Base-by-base conservation (phyloP, 2,888 invertebrate genomes). In the Polia nebulosa region DNA sequence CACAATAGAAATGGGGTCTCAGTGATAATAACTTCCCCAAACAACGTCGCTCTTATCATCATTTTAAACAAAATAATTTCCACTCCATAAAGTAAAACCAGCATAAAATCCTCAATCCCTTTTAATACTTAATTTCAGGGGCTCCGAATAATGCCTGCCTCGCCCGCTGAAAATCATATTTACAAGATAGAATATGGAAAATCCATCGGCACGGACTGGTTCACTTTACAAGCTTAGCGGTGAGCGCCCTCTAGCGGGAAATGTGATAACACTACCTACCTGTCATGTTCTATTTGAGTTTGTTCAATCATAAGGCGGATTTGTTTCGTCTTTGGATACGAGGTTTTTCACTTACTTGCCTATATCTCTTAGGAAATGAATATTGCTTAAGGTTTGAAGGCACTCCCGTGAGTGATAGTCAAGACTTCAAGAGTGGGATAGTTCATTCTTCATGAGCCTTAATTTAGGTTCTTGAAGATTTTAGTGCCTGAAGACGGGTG, bases 151-250 rank as follows among this genome's bases (percentile, higher is more conserved):
- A 69, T 64, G 41, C 29, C 29, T 7, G 79, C 15, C 45, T 73
- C 67, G 66, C 72, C 66, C 65, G 66, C 69, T 59, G 53, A 45
- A 77, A 84, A 87, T 87, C 74, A 79, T 78, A 78, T 86, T 83
- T 79, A 62, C 58, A 51, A 63, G 64, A 85, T 80, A 76, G 69
- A 84, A 82, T 85, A 78, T 85, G 80, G 76, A 81, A 77, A 87
- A 82, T 82, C 80, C 80, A 82, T 84, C 79, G 78, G 70, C 67
- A 20, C 61, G 62, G 64, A 64, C 58, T 55, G 62, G 69, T 69
- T 78, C 71, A 72, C 67, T 68, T 81, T 59, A 69, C 47, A 39
- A 41, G 62, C 66, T 68, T 68, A 70, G 59, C 58, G 62, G 22
- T 17, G 34, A 20, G 55, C 67, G 70, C 82, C 59, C 62, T 66